Evolutionary conservation across 2,888 invertebrate genomes (phyloP).

Genomic region (Drosophila nigricruria): DNA sequence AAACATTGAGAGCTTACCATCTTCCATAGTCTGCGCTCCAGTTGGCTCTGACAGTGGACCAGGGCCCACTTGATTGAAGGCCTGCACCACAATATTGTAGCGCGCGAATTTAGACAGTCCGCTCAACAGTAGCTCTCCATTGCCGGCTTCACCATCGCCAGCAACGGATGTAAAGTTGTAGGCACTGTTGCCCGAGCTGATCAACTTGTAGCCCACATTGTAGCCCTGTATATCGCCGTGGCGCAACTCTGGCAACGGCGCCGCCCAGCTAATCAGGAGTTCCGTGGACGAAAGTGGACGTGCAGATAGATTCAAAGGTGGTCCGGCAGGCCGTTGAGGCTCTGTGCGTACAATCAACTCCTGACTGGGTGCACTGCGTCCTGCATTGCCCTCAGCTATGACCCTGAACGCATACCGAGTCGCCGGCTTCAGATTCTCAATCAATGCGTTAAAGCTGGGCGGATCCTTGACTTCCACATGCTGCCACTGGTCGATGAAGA

Average conservation of each 20-base stretch:
- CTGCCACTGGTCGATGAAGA: slow-evolving; percentile 87
- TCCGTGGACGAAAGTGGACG: slow-evolving; percentile 91
- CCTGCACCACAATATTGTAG: slow-evolving; percentile 90
- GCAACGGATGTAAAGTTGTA: slow-evolving; percentile 90
- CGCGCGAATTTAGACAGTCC: slow-evolving; percentile 89
- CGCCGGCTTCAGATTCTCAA: slow-evolving; percentile 90
- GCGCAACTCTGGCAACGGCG: slow-evolving; percentile 89
- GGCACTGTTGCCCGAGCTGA: slow-evolving; percentile 86
- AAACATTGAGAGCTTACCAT: slow-evolving; percentile 86
- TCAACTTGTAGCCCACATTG: slow-evolving; percentile 87
- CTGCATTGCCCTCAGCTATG: slow-evolving; percentile 91
- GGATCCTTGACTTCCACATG: slow-evolving; percentile 89
- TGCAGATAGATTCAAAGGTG: slow-evolving; percentile 89
- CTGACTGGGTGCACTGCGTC: slow-evolving; percentile 89
- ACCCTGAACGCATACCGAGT: slow-evolving; percentile 90
- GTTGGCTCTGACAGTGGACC: slow-evolving; percentile 90
- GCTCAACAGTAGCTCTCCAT: slow-evolving; percentile 88
- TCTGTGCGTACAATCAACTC: slow-evolving; percentile 89
- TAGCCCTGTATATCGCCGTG: slow-evolving; percentile 92
- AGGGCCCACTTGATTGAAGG: slow-evolving; percentile 91
- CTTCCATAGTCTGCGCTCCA: slow-evolving; percentile 90
- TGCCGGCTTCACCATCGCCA: slow-evolving; percentile 90
- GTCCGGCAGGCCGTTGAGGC: slow-evolving; percentile 90
- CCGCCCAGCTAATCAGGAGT: slow-evolving; percentile 90
- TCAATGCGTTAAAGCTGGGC: slow-evolving; percentile 88